These are phyloP conservation scores for Tetraodon nigroviridis DNA, from an alignment of 2,113 vertebrate species.

Conservation along the genomic window DNA sequence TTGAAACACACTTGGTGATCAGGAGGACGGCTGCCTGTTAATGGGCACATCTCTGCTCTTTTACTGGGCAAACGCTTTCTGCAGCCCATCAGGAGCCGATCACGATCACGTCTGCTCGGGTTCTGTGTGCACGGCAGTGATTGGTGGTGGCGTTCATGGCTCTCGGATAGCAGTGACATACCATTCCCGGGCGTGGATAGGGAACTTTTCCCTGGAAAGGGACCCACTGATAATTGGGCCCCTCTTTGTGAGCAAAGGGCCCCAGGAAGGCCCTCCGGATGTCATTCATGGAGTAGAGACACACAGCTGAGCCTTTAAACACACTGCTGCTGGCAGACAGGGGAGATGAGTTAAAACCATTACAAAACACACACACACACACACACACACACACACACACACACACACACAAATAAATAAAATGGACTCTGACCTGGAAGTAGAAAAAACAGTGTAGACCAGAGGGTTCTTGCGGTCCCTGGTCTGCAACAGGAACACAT, in stretches of 20 bases:
- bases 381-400: neutral
- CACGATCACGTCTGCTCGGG: neutral
- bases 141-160: neutral
- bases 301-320: constrained; percentile 93
- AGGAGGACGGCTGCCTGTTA: neutral
- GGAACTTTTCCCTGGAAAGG: constrained; percentile 94
- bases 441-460: constrained; percentile 90
- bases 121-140: neutral
- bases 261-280: constrained; percentile 95
- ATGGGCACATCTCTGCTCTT: neutral
- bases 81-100: neutral
- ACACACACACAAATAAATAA: constrained; percentile 8
- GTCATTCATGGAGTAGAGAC: constrained; percentile 94
- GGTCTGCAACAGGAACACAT: constrained; percentile 89
- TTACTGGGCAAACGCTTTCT: constrained; percentile 11
- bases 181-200: constrained; percentile 96
- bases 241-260: constrained; percentile 98
- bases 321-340: constrained; percentile 78
- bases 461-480: constrained; percentile 88
- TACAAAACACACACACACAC: constrained; percentile 20
- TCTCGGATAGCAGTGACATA: constrained; percentile 59
- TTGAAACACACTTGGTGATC: constrained; percentile 43
- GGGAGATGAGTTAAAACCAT: constrained; percentile 37
- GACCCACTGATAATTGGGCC: constrained; percentile 95
- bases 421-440: constrained; percentile 82